phyloP scores from a whole-genome alignment of 1,140 invertebrate species.

The Geopemphigus sp. region DNA sequence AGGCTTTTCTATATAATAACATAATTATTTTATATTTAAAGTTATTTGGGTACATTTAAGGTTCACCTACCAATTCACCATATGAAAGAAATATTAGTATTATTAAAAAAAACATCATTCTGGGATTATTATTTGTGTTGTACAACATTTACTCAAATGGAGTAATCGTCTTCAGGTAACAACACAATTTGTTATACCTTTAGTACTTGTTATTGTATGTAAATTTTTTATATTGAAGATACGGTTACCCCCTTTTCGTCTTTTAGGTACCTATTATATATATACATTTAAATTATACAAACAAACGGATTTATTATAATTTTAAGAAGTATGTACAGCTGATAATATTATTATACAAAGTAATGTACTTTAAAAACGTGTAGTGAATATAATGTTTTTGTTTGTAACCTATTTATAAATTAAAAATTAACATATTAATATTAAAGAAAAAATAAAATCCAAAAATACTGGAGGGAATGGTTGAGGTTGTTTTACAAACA shows the following conservation, averaged over 20 bases:
- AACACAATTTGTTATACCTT: neutral
- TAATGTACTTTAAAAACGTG: neutral
- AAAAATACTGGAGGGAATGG: too few relatives aligned
- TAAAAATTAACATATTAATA: slow-evolving; percentile 23
- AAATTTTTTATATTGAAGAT: slow-evolving; percentile 25
- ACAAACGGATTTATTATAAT: slow-evolving; percentile 10
- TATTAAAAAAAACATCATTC: slow-evolving; percentile 3
- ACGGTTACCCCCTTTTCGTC: slow-evolving; percentile 10
- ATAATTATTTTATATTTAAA: neutral
- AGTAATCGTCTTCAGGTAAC: neutral
- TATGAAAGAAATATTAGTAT: slow-evolving; percentile 22
- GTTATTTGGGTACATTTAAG: neutral
- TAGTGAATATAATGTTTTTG: slow-evolving; percentile 4
- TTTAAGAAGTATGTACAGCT: neutral
- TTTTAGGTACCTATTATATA: neutral
- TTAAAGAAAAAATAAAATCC: neutral
- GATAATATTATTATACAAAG: slow-evolving; percentile 11
- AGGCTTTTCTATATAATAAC: slow-evolving; percentile 15
- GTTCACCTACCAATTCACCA: neutral
- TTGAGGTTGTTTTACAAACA: too few relatives aligned
- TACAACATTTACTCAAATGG: neutral
- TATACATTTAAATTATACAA: slow-evolving; percentile 11
- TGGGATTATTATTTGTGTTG: neutral
- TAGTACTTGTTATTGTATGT: slow-evolving; percentile 26
- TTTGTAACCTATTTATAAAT: slow-evolving; percentile 19